Evolutionary conservation across 2,888 invertebrate species (phyloP).

Genomic region (Acanthosoma haemorrhoidale): DNA sequence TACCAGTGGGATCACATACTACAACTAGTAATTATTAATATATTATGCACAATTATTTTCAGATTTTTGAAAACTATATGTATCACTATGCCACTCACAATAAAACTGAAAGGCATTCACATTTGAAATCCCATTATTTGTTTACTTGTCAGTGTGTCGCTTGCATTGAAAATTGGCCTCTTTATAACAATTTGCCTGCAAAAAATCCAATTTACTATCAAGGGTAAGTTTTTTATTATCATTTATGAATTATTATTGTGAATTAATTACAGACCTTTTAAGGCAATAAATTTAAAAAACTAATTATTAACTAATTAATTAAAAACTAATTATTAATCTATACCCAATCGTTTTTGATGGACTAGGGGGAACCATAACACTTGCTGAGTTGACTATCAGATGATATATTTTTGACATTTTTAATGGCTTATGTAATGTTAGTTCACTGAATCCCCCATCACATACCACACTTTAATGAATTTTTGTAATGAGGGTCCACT

Average conservation of each 20-base stretch:
- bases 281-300: too few species aligned
- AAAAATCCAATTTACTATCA: slow-evolving; percentile 30
- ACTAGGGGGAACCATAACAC: too few species aligned
- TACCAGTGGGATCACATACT: too few species aligned
- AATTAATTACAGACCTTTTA: not conserved
- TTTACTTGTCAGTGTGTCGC: slow-evolving; percentile 73
- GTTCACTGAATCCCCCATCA: too few species aligned
- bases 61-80: slow-evolving; percentile 75
- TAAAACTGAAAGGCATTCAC: slow-evolving; percentile 53
- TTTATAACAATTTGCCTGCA: slow-evolving; percentile 49
- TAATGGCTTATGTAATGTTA: too few species aligned
- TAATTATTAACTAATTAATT: too few species aligned
- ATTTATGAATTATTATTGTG: not conserved
- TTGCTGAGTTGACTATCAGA: too few species aligned
- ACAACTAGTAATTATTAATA: not conserved
- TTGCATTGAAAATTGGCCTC: slow-evolving; percentile 66
- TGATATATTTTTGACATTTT: too few species aligned
- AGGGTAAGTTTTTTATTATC: slow-evolving; percentile 19
- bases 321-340: too few species aligned
- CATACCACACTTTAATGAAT: too few species aligned
- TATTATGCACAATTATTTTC: slow-evolving; percentile 26
- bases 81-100: slow-evolving; percentile 65
- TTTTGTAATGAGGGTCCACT: too few species aligned
- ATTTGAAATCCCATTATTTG: slow-evolving; percentile 67
- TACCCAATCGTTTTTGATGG: too few species aligned